Conservation (phyloP, 2,113 vertebrate genomes). For the Ovis aries region ARS-UI_Ramb_v3.0 NC_056067.1:33643501-33644000, state of each 20-base stretch:
- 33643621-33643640: no score
- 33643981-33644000: not conserved
- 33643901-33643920: not conserved
- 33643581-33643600: not conserved
- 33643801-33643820: not conserved
- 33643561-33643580: not conserved
- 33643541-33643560: not conserved
- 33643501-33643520: not conserved
- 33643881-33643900: accelerated
- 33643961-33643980: not conserved
- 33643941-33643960: no score
- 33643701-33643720: not conserved
- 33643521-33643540: not conserved
- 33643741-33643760: not conserved
- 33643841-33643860: not conserved
- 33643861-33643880: no score
- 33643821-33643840: not conserved
- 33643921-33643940: not conserved
- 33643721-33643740: not conserved
- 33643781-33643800: not conserved
- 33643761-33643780: not conserved
- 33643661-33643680: not conserved
- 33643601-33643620: not conserved
- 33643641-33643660: not conserved
- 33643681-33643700: not conserved